Evolutionary conservation across 2,797 vertebrate genomes (phyloP), one percentile per base, ranked within the genome.

Genomic region (Pseudomugil tenellus): DNA sequence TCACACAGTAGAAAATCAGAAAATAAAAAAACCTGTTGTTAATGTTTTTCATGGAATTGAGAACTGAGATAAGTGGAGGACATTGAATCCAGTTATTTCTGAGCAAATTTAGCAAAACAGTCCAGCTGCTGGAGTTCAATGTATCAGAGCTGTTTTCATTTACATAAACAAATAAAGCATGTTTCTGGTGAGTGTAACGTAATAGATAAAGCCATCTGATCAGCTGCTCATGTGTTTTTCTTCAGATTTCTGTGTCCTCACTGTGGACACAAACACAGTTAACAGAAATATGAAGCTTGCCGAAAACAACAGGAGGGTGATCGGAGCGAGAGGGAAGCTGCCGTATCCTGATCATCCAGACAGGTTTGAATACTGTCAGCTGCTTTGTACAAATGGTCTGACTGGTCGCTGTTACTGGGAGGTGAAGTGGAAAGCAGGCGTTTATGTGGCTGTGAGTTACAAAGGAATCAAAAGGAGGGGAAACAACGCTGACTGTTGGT

Each of bases 341-440:
- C 13, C 48, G 0, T 77, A 69, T 21, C 57, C 19, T 0, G 52
- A 77, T 11, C 79, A 71, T 14, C 55, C 71, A 2, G 23, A 72
- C 2, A 55, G 75, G 1, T 79, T 67, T 19, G 29, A 59, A 1
- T 9, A 0, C 48, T 39, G 28, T 2, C 76, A 82, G 80, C 34
- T 78, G 61, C 65, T 79, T 49, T 76, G 72, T 1, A 29, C 11
- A 1, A 2, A 23, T 0, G 53, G 13, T 8, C 53, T 72, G 31
- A 72, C 34, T 4, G 72, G 58, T 10, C 65, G 48, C 58, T 53
- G 26, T 12, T 82, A 66, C 65, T 82, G 75, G 75, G 80, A 78
- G 68, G 64, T 72, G 0, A 37, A 69, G 28, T 58, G 64, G 60
- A 29, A 14, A 1, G n/a, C 58, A 17, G 11, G 2, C 6, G 67